These are phyloP conservation scores for Anser brachyrhynchus DNA, from an alignment of 2,113 vertebrate genomes.

Conservation along the genomic window DNA sequence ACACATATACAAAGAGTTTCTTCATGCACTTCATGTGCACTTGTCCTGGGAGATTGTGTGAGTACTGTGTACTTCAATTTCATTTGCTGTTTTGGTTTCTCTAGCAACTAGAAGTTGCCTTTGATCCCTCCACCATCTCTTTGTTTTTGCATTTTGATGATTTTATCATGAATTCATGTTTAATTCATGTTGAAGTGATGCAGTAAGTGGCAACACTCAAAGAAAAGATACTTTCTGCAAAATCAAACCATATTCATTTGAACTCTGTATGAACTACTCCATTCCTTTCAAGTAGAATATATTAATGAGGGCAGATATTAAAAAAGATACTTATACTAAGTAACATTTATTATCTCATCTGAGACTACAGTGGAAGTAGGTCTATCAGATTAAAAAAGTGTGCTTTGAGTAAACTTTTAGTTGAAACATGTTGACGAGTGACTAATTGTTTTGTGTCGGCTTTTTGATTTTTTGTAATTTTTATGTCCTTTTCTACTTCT, in stretches of 20 bases:
- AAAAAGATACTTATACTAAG: constrained; percentile 11
- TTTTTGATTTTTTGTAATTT: neutral
- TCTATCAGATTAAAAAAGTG: neutral
- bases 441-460: neutral
- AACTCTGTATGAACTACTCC: constrained; percentile 63
- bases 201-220: constrained; percentile 65
- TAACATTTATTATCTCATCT: constrained; percentile 22
- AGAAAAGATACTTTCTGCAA: constrained; percentile 40
- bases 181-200: constrained; percentile 65
- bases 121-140: constrained; percentile 60
- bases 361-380: constrained; percentile 15
- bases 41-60: neutral
- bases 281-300: constrained; percentile 49
- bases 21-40: neutral
- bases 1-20: neutral
- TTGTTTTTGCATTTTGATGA: constrained; percentile 74
- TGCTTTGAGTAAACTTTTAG: constrained; percentile 11
- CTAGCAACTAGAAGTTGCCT: constrained; percentile 60
- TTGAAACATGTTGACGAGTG: neutral
- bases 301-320: constrained; percentile 54
- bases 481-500: neutral
- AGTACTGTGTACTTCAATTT: constrained; percentile 28
- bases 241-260: constrained; percentile 60
- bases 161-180: constrained; percentile 74
- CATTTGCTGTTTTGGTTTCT: constrained; percentile 62